Evolutionary conservation across 1,140 invertebrate genomes (phyloP).

Genomic region (Condylostylus longicornis): DNA sequence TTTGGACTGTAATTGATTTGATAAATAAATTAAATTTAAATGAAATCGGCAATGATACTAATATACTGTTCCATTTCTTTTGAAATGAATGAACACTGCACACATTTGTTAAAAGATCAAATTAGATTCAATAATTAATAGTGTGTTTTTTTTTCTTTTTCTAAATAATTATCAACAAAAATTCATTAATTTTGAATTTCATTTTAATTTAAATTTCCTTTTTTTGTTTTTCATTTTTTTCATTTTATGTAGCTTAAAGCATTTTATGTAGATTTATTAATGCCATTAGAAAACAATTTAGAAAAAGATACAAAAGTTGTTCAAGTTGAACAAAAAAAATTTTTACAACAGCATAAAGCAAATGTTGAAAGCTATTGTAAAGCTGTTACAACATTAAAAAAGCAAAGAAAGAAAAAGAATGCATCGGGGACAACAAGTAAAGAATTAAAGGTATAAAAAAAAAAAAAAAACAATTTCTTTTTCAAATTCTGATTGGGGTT

Average conservation of each 20-base stretch:
- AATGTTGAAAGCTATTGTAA: conserved; percentile 77
- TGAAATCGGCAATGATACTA: too few species aligned
- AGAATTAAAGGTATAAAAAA: conserved; percentile 57
- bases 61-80: too few species aligned
- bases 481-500: neutral
- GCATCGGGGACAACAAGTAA: conserved; percentile 68
- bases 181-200: neutral
- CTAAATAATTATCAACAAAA: neutral
- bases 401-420: conserved; percentile 71
- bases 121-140: too few species aligned
- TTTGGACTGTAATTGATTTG: too few species aligned
- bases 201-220: conserved; percentile 3
- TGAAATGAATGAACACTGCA: too few species aligned
- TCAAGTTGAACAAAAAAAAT: conserved; percentile 81
- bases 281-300: conserved; percentile 79
- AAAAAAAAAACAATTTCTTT: neutral
- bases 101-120: too few species aligned
- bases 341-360: conserved; percentile 76
- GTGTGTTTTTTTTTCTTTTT: too few species aligned
- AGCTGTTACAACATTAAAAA: conserved; percentile 75
- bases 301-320: conserved; percentile 89
- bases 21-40: too few species aligned
- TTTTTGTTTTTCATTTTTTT: conserved; percentile 5
- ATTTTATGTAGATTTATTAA: conserved; percentile 82
- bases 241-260: conserved; percentile 67